phyloP scores from a whole-genome alignment of 1,140 invertebrate species.

The Procambarus virginalis region DNA sequence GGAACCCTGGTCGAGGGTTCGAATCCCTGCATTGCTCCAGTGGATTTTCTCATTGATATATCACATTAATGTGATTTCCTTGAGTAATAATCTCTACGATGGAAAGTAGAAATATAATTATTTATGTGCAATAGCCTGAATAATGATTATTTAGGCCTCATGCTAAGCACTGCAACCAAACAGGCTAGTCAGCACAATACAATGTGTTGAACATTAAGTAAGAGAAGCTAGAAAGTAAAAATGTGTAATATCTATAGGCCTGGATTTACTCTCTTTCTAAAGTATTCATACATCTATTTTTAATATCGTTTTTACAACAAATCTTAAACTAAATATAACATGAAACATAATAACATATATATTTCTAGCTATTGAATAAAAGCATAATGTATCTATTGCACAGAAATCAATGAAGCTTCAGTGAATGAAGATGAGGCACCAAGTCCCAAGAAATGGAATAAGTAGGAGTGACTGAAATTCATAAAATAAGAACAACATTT shows the following conservation, averaged over 20 bases:
- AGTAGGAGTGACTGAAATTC: not conserved
- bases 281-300: not conserved
- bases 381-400: not conserved
- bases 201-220: too few relatives aligned
- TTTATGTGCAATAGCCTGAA: too few relatives aligned
- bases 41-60: too few relatives aligned
- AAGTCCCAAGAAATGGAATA: not conserved
- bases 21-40: too few relatives aligned
- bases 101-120: too few relatives aligned
- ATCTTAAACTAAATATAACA: not conserved
- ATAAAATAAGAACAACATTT: not conserved
- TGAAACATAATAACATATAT: not conserved
- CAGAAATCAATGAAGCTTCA: not conserved
- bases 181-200: too few relatives aligned
- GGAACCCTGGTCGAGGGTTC: too few relatives aligned
- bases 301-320: not conserved
- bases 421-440: not conserved
- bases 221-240: too few relatives aligned
- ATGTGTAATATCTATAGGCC: not conserved
- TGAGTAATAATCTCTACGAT: too few relatives aligned
- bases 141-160: too few relatives aligned
- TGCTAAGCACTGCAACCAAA: too few relatives aligned
- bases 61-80: too few relatives aligned
- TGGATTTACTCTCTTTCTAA: not conserved
- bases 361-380: not conserved